A percentile compares a stretch with the other conserved stretches of the same genome.
These are phyloP conservation scores for Pipistrellus kuhlii DNA, from an alignment of 2,797 vertebrate species.

Conservation along the genomic window DNA sequence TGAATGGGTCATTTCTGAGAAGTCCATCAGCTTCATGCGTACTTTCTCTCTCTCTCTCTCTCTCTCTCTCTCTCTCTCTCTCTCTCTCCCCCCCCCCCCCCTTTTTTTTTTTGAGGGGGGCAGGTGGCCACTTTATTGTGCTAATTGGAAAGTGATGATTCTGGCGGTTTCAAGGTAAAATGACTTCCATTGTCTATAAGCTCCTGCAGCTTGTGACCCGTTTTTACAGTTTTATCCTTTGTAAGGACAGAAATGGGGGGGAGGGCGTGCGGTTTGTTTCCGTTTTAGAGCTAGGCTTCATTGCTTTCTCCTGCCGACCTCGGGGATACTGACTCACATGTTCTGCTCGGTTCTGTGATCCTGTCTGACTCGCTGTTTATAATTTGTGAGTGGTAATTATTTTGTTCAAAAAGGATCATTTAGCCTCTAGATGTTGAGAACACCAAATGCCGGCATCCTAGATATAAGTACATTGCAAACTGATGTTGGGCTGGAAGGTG, in stretches of 20 bases:
- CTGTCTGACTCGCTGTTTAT: not conserved
- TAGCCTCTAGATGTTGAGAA: not conserved
- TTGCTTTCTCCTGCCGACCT: not conserved
- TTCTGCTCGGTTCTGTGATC: not conserved
- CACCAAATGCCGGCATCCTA: not conserved
- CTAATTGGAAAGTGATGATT: not conserved
- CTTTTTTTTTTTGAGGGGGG: no score
- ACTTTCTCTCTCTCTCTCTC: not conserved
- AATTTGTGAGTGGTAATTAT: not conserved
- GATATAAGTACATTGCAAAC: not conserved
- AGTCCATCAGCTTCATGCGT: not conserved
- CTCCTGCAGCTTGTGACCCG: not conserved
- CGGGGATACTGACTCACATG: not conserved
- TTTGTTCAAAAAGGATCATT: constrained; percentile 37
- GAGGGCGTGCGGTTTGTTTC: not conserved
- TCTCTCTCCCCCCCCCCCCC: no score
- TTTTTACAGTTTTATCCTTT: not conserved
- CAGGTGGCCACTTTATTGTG: not conserved
- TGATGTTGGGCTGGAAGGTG: not conserved
- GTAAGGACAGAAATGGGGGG: not conserved
- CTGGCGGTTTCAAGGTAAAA: constrained; percentile 39
- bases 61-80: no score
- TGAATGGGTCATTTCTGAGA: not conserved
- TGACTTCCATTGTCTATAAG: constrained; percentile 16
- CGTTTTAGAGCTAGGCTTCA: not conserved